Conservation (phyloP, 2,888 invertebrate species). For the Strigamia crassipes region DNA sequence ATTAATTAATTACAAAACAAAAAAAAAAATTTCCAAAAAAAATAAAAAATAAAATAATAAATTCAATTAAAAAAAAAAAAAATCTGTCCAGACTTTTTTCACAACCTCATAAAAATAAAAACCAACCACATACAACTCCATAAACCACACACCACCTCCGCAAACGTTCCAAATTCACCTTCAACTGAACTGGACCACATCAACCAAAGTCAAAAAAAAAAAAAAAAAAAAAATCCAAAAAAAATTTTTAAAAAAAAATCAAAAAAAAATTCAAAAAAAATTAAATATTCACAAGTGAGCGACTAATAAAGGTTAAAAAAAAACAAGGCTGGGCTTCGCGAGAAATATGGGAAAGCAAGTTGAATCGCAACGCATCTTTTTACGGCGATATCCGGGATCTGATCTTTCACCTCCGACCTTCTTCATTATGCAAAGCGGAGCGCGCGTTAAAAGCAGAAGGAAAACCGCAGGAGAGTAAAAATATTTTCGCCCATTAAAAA, state of each 20-base stretch:
- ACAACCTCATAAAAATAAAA: background rate
- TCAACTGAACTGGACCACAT: background rate
- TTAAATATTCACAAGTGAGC: background rate
- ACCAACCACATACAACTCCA: background rate
- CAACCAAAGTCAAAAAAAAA: background rate
- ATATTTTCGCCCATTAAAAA: slow-evolving; percentile 15
- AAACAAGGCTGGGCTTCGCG: background rate
- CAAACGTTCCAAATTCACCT: background rate
- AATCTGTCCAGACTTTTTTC: background rate
- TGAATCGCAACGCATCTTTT: background rate
- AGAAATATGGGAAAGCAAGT: background rate
- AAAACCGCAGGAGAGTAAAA: slow-evolving; percentile 27
- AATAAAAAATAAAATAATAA: too few relatives aligned
- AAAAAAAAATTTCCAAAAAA: too few relatives aligned
- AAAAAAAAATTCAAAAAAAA: background rate
- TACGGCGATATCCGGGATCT: slow-evolving; percentile 26
- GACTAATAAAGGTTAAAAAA: background rate
- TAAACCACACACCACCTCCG: background rate
- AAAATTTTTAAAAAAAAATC: background rate
- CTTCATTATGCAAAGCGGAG: background rate
- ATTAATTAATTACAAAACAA: too few relatives aligned
- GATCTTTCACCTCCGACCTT: slow-evolving; percentile 21
- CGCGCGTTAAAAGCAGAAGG: slow-evolving; percentile 30
- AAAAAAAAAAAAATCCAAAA: background rate
- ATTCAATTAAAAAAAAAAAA: background rate